Base-by-base conservation (phyloP, 2,797 vertebrate genomes). In the Rhadinocentrus ornatus region DNA sequence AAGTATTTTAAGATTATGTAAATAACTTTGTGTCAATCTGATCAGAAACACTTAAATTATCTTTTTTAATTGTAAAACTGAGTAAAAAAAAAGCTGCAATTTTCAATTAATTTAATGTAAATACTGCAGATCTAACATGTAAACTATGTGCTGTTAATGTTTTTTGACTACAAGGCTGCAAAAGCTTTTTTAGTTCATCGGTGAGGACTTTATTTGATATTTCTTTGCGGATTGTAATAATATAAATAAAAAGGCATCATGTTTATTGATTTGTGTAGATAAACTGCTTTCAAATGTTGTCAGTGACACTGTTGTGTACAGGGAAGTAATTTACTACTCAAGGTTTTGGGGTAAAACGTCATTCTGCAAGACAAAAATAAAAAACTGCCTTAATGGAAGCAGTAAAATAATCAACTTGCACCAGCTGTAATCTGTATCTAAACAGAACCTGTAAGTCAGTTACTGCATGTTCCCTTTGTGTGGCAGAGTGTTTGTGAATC, bases 381-480 rank as follows among this genome's bases (percentile, higher is more conserved):
- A 37, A 34, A 32, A 4, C 12, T 22, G 12, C 31, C 12, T 9
- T 32, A 29, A 32, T 34, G 15, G 22, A 65, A 73, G 55, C 32
- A 26, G 0, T 54, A 22, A 16, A 29, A 71, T 34, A 3, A 53
- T 55, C 5, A 2, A 34, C 71, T 64, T 59, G 27, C 58, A 78
- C 75, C 73, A 75, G 69, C 75, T 4, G 0, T 31, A 22, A 50
- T 27, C 44, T 54, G 31, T 57, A 58, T 67, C 66, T 62, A 62
- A 61, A 37, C 53, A 57, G 20, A 59, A 22, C 6, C 55, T 35
- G 16, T 79, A 13, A 27, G 56, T 67, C 46, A 41, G 74, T 84
- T 85, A 26, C 75, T 75, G 69, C 65, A 32, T n/a, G 62, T 88
- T 82, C 58, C 82, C 82, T 90, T 90, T 86, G 86, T 88, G 55